phyloP scores from a whole-genome alignment of 2,888 invertebrate species.

The Selenia dentaria region DNA sequence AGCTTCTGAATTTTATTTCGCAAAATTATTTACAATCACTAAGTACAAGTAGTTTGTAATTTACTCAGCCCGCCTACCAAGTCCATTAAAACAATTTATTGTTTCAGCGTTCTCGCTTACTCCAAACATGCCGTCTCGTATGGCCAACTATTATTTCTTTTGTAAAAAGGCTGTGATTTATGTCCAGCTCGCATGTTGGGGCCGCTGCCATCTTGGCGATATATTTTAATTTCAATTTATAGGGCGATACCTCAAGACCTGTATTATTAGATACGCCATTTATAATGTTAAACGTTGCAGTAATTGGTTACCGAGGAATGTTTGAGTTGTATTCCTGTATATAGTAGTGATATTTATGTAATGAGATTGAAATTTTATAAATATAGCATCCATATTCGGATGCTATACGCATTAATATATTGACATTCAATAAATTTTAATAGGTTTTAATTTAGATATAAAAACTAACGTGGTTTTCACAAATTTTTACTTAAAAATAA shows the following conservation, averaged over 20 bases:
- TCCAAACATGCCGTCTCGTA: slow-evolving; percentile 48
- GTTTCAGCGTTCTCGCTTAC: slow-evolving; percentile 36
- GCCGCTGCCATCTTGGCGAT: slow-evolving; percentile 57
- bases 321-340: slow-evolving; percentile 7
- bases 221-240: slow-evolving; percentile 83
- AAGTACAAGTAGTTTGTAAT: neutral
- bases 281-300: slow-evolving; percentile 56
- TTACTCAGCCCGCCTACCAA: slow-evolving; percentile 10
- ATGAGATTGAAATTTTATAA: neutral
- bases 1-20: too few species aligned
- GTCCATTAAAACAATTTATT: slow-evolving; percentile 20
- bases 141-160: slow-evolving; percentile 71
- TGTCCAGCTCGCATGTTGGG: slow-evolving; percentile 64
- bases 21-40: too few species aligned
- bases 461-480: too few species aligned
- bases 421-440: too few species aligned
- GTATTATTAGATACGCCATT: slow-evolving; percentile 65
- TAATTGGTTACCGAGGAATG: slow-evolving; percentile 44
- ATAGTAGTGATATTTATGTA: neutral
- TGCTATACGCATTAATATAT: too few species aligned
- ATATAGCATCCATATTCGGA: too few species aligned
- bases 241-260: slow-evolving; percentile 58
- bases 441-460: too few species aligned
- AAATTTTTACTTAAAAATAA: too few species aligned
- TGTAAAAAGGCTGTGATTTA: slow-evolving; percentile 71